A percentile compares a stretch with the other conserved stretches of the same genome.
phyloP scores from a whole-genome alignment of 2,888 invertebrate species.

The Agriotes lineatus region DNA sequence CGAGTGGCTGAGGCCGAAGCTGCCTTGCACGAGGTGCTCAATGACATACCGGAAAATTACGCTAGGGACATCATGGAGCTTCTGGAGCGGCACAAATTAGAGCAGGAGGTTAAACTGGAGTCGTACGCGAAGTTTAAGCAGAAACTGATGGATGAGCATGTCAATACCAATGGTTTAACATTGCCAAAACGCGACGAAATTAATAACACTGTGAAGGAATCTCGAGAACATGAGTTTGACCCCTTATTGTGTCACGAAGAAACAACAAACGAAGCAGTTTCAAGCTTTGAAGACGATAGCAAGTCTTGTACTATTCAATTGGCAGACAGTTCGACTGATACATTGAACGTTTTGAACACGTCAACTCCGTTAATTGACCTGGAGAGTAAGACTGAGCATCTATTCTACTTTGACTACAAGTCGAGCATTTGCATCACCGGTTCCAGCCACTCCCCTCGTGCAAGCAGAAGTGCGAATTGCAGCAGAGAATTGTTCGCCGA shows the following conservation, averaged over 20 bases:
- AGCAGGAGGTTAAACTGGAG: slow-evolving; percentile 42
- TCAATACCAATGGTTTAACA: not conserved
- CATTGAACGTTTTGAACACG: slow-evolving; percentile 2
- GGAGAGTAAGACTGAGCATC: slow-evolving; percentile 26
- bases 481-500: slow-evolving; percentile 48
- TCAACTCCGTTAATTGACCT: slow-evolving; percentile 34
- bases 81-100: slow-evolving; percentile 53
- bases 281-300: not conserved
- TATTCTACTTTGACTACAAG: not conserved
- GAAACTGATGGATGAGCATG: not conserved
- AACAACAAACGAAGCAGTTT: not conserved
- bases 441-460: not conserved
- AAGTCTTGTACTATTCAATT: not conserved
- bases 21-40: slow-evolving; percentile 34
- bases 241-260: no score
- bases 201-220: not conserved
- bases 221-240: no score
- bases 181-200: not conserved
- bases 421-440: not conserved
- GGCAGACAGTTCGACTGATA: not conserved
- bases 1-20: slow-evolving; percentile 5
- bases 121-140: not conserved
- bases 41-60: slow-evolving; percentile 51
- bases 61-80: slow-evolving; percentile 58
- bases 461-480: slow-evolving; percentile 1